phyloP scores from a whole-genome alignment of 2,888 invertebrate species.

The Eulithis prunata region DNA sequence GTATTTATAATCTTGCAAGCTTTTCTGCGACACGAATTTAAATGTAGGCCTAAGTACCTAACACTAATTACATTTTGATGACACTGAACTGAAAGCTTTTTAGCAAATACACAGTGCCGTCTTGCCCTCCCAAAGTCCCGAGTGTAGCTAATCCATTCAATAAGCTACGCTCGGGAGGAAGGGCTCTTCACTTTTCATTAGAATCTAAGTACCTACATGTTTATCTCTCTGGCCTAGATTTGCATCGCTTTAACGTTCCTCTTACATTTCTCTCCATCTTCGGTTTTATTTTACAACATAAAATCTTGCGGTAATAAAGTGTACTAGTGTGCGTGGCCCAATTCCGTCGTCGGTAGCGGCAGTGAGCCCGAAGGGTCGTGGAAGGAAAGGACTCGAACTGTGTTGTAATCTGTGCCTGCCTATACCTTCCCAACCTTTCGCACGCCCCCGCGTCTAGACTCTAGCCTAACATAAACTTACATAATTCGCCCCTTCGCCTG shows the following conservation, averaged over 20 bases:
- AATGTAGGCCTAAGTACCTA: too few species aligned
- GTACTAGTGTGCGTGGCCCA: conserved; percentile 48
- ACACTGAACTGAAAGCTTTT: too few species aligned
- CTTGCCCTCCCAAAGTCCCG: neutral
- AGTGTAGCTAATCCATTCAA: neutral
- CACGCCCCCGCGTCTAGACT: conserved; percentile 72
- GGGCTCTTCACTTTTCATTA: neutral
- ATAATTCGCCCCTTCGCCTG: conserved; percentile 41
- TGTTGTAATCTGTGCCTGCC: conserved; percentile 32
- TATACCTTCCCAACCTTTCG: conserved; percentile 53
- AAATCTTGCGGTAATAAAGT: conserved; percentile 31
- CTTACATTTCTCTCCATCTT: conserved; percentile 16
- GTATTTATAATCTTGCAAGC: neutral
- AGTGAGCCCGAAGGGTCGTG: conserved; percentile 46
- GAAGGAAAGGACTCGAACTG: conserved; percentile 47
- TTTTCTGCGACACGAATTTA: too few species aligned
- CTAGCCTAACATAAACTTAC: conserved; percentile 46
- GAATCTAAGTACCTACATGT: neutral
- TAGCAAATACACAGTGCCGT: too few species aligned
- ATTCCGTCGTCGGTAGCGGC: conserved; percentile 46
- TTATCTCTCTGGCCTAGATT: conserved; percentile 12
- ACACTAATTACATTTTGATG: too few species aligned
- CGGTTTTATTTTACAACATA: conserved; percentile 29
- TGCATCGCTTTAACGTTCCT: conserved; percentile 4
- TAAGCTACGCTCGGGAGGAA: too few species aligned